phyloP scores from a whole-genome alignment of 2,888 invertebrate genomes.

The Drosophila paranaensis region DNA sequence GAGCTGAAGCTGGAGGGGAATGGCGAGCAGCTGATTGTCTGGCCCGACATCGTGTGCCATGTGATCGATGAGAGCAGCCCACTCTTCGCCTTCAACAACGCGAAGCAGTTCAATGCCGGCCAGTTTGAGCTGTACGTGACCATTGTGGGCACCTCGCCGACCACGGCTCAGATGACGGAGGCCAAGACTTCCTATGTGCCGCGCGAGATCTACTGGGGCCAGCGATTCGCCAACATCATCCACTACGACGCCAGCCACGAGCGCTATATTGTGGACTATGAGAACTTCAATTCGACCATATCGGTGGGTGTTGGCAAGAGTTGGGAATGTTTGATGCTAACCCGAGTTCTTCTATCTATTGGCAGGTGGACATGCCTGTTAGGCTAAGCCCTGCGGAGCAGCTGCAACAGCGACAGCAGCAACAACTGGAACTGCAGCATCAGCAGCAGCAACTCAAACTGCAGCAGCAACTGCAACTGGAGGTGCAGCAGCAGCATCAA shows the following conservation, averaged over 20 bases:
- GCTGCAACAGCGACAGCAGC: constrained; percentile 2
- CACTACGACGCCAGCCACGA: constrained; percentile 86
- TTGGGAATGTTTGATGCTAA: background rate
- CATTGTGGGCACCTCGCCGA: constrained; percentile 92
- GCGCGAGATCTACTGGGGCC: constrained; percentile 93
- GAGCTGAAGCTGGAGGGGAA: constrained; percentile 88
- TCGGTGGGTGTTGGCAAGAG: constrained; percentile 61
- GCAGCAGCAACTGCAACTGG: background rate
- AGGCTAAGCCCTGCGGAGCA: constrained; percentile 11
- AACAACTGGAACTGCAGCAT: background rate
- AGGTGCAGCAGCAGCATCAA: background rate
- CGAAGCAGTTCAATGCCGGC: constrained; percentile 89
- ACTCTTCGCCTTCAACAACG: constrained; percentile 91
- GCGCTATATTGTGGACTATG: constrained; percentile 86
- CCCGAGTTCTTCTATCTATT: background rate
- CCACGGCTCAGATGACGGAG: constrained; percentile 90
- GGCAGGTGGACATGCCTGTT: constrained; percentile 74
- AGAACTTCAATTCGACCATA: constrained; percentile 83
- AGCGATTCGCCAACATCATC: constrained; percentile 90
- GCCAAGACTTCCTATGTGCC: constrained; percentile 92
- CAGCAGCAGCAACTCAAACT: background rate
- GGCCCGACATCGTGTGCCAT: constrained; percentile 95
- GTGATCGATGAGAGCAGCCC: constrained; percentile 92
- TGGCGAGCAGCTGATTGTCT: constrained; percentile 89
- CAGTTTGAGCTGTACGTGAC: constrained; percentile 93